Base-by-base conservation (phyloP, 1,140 invertebrate genomes). In the Marisa cornuarietis region DNA sequence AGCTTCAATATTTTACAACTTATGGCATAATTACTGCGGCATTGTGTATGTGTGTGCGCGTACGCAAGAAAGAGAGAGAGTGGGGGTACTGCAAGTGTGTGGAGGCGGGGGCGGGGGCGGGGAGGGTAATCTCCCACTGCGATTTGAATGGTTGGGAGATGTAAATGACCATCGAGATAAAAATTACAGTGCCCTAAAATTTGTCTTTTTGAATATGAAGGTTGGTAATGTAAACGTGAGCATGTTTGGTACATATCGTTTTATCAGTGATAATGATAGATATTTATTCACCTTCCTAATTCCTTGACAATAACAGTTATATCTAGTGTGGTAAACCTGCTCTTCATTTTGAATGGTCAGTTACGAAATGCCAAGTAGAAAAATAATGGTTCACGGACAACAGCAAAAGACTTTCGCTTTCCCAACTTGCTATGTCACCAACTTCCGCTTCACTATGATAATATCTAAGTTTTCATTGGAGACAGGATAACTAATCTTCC, bases 251-350 rank as follows among this genome's bases (percentile, higher is more conserved):
- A 20, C 72, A 74, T 8, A 72, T 13, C 31, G 71, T 72, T 18
- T 18, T 63, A 63, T 3, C 18, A 20, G n/a, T 20, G 3, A 63
- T 63, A 11, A 13, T 18, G 65, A 31, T 68, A 6, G 65, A 24
- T 10, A 75, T 79, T 49, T 81, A 78, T 52, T 77, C 93, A 96
- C 95, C 93, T 95, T 92, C 96, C 95, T 49, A 98, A 90, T 91
- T 98, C 97, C 71, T 94, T 94, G 26, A 98, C 91, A 83, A 94
- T 94, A 87, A 96, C 97, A 81, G 96, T 93, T 78, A 98, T 94
- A 92, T 99, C 97, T 87, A 95, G 95, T 0, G 96, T 96, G 88
- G 96, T 96, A 90, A 97, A 99, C 89, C 96, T 92, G 18, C 93
- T 95, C 92, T 98, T 98, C 96, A 98, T 98, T 83, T 85, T 92